Evolutionary conservation across 2,888 invertebrate species (phyloP), one percentile per base, ranked within the genome.

Genomic region (Margaritifera margaritifera): DNA sequence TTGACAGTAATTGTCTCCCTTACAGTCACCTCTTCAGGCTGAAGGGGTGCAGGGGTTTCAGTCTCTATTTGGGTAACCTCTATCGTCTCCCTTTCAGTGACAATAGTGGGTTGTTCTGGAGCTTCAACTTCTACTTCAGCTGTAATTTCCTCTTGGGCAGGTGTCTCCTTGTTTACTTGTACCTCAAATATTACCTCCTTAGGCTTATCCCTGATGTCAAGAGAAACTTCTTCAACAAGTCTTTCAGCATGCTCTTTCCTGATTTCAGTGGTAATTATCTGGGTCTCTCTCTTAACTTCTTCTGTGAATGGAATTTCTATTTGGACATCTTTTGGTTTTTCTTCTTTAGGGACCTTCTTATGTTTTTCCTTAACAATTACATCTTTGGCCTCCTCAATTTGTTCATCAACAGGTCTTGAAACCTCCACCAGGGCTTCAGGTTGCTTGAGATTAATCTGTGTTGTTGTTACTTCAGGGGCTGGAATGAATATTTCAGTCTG

Each of bases 401-500:
- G 72, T 67, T 86, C 84, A 66, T 82, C 83, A 27, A 62, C 64
- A 54, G 85, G 83, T 66, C 82, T 75, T n/a, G 78, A 69, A 25
- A 75, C 54, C 42, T 84, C 76, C 54, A 74, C 75, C 55, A 69
- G 67, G 25, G 70, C 61, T 6, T 67, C 66, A 59, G 71, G 61
- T 42, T 75, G 74, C 42, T 74, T 72, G 2, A 84, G 71, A n/a
- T 79, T 71, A 53, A 82, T 67, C 31, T 77, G 77, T 27, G 77
- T 64, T 31, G 80, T 80, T 31, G 69, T 77, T 24, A 80, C 74
- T 66, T 82, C 79, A 22, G 77, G 68, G 56, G 80, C 78, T 22
- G 84, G 79, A 19, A 85, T 77, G 25, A 79, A 71, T 57, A 85
- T 78, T 71, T 85, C 84, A 42, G 81, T 80, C 56, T 72, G 75